Evolutionary conservation across 2,888 invertebrate species (phyloP).

Genomic region (Galerucella pusilla): DNA sequence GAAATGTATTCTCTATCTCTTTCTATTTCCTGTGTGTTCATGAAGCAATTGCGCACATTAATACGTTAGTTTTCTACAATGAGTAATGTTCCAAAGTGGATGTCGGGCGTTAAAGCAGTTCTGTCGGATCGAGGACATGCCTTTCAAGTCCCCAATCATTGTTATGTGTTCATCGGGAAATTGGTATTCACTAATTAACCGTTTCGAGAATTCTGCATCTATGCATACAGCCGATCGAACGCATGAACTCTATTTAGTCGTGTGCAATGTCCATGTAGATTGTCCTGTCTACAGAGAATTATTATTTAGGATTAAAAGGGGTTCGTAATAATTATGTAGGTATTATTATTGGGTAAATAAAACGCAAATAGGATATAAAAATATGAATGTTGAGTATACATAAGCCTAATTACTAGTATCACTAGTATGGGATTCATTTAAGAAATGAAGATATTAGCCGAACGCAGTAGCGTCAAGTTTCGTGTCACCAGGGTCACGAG

Average conservation of each 20-base stretch:
- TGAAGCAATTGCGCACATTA: slow-evolving; percentile 1
- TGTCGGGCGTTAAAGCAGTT: slow-evolving; percentile 11
- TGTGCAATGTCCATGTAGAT: not conserved
- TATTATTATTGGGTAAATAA: no score
- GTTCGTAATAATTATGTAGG: no score
- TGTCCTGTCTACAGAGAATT: not conserved
- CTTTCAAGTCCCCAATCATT: slow-evolving; percentile 12
- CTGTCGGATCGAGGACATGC: slow-evolving; percentile 12
- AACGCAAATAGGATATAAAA: no score
- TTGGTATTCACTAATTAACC: slow-evolving; percentile 15
- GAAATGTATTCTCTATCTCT: no score
- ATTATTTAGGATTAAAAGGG: not conserved
- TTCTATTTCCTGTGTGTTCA: not conserved
- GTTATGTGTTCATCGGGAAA: not conserved
- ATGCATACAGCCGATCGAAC: not conserved
- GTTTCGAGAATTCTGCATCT: slow-evolving; percentile 5
- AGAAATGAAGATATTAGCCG: no score
- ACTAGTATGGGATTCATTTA: no score
- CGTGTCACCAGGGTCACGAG: no score
- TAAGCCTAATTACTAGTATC: no score
- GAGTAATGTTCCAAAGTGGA: slow-evolving; percentile 16
- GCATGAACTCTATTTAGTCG: slow-evolving; percentile 1
- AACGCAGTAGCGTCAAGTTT: no score
- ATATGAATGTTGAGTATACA: no score
- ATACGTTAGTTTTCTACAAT: not conserved